These are phyloP conservation scores for Hypselothyrea guttata DNA, from an alignment of 2,888 invertebrate species.

Conservation along the genomic window DNA sequence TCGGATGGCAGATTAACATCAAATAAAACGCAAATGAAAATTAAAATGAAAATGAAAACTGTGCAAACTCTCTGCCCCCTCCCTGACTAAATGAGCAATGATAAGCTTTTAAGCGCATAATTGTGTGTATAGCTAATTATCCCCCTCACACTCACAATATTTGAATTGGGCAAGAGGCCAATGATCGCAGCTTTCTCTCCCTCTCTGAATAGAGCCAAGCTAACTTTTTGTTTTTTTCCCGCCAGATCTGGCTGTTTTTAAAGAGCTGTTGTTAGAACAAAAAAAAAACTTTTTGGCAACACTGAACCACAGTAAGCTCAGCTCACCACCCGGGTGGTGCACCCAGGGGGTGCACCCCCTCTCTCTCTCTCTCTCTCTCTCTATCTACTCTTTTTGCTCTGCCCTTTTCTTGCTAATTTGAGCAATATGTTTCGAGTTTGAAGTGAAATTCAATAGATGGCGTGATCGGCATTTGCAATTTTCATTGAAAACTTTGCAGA, in stretches of 20 bases:
- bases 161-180: constrained; percentile 34
- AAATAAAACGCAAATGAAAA: constrained; percentile 50
- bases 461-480: constrained; percentile 31
- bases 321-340: too few species aligned
- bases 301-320: too few species aligned
- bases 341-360: too few species aligned
- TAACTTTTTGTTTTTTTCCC: too few species aligned
- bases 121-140: too few species aligned
- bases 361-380: background rate
- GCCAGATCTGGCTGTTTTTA: too few species aligned
- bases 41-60: constrained; percentile 38
- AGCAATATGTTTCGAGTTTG: constrained; percentile 34
- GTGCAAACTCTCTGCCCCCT: constrained; percentile 10
- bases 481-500: constrained; percentile 41
- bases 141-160: background rate
- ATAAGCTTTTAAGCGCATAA: constrained; percentile 28
- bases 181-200: constrained; percentile 35
- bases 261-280: too few species aligned
- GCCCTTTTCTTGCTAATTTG: constrained; percentile 20
- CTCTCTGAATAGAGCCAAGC: too few species aligned
- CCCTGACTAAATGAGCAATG: constrained; percentile 30
- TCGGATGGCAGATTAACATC: constrained; percentile 69
- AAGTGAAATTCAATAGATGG: constrained; percentile 59
- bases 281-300: too few species aligned
- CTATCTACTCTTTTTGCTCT: too few species aligned